Percentiles rank a stretch among this genome's conserved stretches.
These are phyloP conservation scores for Pithys albifrons DNA, from an alignment of 2,113 vertebrate species.

Conservation along the genomic window DNA sequence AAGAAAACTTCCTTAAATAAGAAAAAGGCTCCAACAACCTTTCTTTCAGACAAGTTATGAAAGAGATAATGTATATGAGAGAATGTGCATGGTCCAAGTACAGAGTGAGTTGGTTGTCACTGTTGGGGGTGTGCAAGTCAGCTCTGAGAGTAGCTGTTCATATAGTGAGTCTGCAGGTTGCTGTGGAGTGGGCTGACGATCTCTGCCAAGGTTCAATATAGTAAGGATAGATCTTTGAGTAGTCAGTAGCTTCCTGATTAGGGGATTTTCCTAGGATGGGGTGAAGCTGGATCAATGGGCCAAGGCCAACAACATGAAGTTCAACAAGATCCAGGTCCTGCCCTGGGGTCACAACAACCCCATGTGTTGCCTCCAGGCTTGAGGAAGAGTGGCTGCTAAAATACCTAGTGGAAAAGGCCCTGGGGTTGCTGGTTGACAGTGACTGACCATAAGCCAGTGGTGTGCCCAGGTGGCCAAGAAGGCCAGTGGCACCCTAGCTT, in stretches of 20 bases:
- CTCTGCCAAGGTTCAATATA: rapidly evolving
- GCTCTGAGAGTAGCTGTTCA: not conserved
- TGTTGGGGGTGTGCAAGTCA: not conserved
- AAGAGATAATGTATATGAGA: not conserved
- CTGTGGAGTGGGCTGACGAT: not conserved
- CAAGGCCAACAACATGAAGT: not conserved
- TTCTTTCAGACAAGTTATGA: not conserved
- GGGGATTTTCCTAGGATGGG: not conserved
- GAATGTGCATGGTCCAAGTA: rapidly evolving
- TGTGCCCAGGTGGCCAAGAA: not conserved
- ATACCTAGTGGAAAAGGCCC: not conserved
- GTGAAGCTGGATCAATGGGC: not conserved
- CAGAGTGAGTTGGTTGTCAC: not conserved
- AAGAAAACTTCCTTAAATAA: not conserved
- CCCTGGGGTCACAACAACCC: not conserved
- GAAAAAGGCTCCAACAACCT: not conserved
- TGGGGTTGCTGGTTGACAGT: not conserved
- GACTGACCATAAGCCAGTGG: not conserved
- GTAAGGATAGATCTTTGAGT: not conserved
- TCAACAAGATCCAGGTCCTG: not conserved
- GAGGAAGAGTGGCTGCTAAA: not conserved
- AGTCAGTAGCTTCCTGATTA: not conserved
- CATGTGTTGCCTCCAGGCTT: not conserved
- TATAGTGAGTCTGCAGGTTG: not conserved
- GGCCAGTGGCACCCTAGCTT: not conserved